These are phyloP conservation scores for Athene cunicularia DNA, from an alignment of 2,113 vertebrate genomes.

Conservation along the genomic window DNA sequence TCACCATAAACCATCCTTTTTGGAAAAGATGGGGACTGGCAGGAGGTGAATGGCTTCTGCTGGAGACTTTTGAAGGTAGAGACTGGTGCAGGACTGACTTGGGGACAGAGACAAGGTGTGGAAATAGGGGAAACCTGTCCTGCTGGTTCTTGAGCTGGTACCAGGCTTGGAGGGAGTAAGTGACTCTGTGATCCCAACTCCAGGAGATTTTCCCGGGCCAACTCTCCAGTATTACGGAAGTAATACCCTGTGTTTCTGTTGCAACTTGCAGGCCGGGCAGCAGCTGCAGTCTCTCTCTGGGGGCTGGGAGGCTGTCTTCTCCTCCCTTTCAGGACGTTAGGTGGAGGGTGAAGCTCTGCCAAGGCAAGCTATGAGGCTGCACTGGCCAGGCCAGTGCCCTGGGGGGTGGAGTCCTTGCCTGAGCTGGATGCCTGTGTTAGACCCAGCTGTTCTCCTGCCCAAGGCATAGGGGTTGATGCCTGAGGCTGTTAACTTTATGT, in stretches of 20 bases:
- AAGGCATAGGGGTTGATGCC: not conserved
- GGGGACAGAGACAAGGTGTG: not conserved
- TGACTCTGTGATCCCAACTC: not conserved
- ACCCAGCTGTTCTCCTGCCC: not conserved
- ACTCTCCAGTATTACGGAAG: not conserved
- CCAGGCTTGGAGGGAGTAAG: not conserved
- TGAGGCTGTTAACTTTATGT: not conserved
- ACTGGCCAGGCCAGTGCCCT: not conserved
- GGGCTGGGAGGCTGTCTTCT: not conserved
- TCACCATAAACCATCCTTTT: not conserved
- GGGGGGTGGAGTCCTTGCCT: not conserved
- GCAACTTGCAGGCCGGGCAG: not conserved
- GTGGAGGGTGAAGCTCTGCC: not conserved
- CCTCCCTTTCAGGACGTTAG: not conserved
- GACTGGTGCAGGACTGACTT: not conserved
- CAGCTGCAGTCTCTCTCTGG: not conserved
- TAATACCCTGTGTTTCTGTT: not conserved
- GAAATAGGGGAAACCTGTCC: constrained; percentile 27
- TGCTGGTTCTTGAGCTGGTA: constrained; percentile 43
- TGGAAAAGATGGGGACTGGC: not conserved
- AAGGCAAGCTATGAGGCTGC: not conserved
- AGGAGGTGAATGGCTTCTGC: not conserved
- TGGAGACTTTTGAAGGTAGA: not conserved
- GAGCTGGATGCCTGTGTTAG: rapidly evolving
- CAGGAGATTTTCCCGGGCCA: not conserved